Evolutionary conservation across 2,888 invertebrate species (phyloP).

Genomic region (Adelognathus sp.): DNA sequence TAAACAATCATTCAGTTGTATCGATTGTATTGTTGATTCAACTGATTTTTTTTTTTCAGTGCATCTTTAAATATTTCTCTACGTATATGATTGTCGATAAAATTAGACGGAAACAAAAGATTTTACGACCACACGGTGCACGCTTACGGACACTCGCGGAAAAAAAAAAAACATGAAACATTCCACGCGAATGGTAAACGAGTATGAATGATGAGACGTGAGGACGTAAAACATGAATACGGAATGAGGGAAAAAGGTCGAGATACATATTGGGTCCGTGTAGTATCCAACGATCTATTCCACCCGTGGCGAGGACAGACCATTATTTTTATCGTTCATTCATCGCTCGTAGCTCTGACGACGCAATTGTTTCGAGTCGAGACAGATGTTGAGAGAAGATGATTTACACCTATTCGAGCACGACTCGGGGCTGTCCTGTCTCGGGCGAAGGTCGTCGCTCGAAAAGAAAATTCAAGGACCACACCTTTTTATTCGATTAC

Average conservation of each 20-base stretch:
- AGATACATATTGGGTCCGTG: not conserved
- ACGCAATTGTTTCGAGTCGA: slow-evolving; percentile 22
- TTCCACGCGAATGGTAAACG: slow-evolving; percentile 2
- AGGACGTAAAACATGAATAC: not conserved
- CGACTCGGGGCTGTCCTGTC: not conserved
- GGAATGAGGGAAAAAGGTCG: not conserved
- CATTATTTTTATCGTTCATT: slow-evolving; percentile 55
- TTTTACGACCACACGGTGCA: not conserved
- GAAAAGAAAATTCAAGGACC: not conserved
- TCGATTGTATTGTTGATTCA: no score
- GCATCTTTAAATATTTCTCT: no score
- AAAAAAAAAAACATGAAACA: not conserved
- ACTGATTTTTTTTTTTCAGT: no score
- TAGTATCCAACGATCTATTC: slow-evolving; percentile 6
- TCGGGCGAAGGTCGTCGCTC: slow-evolving; percentile 15
- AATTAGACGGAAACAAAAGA: not conserved
- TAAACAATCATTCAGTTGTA: no score
- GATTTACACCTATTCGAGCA: slow-evolving; percentile 16
- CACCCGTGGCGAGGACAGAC: slow-evolving; percentile 10
- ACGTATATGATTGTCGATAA: not conserved
- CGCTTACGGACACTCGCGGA: not conserved
- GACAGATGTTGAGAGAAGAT: slow-evolving; percentile 12
- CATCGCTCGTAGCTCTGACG: slow-evolving; percentile 6
- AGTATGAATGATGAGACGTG: not conserved
- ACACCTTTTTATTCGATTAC: not conserved